phyloP scores from a whole-genome alignment of 2,797 vertebrate genomes.

The Neosilurus mollespiculum region DNA sequence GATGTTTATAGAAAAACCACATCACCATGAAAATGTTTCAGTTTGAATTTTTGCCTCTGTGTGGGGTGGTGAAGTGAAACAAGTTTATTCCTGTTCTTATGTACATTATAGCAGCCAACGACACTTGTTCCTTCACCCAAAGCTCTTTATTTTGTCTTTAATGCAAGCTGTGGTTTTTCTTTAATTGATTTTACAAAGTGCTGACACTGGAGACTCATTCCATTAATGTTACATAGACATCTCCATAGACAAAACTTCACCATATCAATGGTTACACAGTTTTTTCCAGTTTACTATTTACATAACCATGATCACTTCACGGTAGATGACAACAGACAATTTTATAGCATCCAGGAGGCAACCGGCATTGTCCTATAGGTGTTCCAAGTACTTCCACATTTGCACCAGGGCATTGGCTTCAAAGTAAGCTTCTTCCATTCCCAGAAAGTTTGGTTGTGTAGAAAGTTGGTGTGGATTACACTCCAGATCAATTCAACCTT shows the following conservation, averaged over 20 bases:
- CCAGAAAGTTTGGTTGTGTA: no score
- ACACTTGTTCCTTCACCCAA: not conserved
- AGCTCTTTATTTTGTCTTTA: not conserved
- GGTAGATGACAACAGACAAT: no score
- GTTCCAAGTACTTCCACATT: no score
- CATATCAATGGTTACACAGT: not conserved
- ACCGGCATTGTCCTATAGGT: no score
- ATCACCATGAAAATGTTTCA: not conserved
- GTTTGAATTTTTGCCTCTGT: not conserved
- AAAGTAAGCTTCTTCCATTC: no score
- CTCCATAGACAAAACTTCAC: not conserved
- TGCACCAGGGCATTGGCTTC: no score
- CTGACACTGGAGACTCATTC: not conserved
- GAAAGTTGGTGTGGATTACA: no score
- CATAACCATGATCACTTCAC: no score
- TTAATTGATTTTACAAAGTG: not conserved
- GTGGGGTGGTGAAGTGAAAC: not conserved
- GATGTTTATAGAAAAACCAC: slow-evolving; percentile 17
- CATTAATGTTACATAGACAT: not conserved
- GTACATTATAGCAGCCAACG: not conserved
- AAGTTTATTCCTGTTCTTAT: not conserved
- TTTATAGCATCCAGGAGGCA: no score
- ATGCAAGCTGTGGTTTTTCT: no score
- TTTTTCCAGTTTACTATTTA: not conserved
- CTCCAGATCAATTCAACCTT: no score